Conservation (phyloP, 2,888 invertebrate species). For the Synanthedon andrenaeformis region DNA sequence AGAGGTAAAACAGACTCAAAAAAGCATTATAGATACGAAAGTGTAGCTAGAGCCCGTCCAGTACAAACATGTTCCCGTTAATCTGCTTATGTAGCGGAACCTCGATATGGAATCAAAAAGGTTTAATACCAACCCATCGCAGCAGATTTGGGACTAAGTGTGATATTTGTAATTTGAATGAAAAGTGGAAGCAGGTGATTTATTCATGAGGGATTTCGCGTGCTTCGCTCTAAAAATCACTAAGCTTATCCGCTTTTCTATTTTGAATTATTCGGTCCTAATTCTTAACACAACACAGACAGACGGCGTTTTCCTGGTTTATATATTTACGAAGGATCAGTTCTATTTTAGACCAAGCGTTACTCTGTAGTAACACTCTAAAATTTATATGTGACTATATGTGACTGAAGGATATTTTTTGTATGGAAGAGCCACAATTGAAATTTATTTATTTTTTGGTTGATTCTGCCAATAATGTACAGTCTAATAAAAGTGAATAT, state of each 20-base stretch:
- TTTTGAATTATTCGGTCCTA: not conserved
- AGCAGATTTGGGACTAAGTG: conserved; percentile 27
- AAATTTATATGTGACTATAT: too few relatives aligned
- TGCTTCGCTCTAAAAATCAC: conserved; percentile 15
- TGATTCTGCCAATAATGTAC: too few relatives aligned
- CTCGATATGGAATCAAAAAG: conserved; percentile 19
- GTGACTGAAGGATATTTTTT: too few relatives aligned
- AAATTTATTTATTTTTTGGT: too few relatives aligned
- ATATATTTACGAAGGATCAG: too few relatives aligned
- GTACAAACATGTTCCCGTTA: conserved; percentile 26
- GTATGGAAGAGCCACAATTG: too few relatives aligned
- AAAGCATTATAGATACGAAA: conserved; percentile 26
- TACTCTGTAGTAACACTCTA: too few relatives aligned
- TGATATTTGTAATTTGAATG: conserved; percentile 26
- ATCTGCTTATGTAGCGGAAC: conserved; percentile 27
- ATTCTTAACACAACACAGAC: not conserved
- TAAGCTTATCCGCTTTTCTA: conserved; percentile 13
- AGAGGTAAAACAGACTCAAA: conserved; percentile 28
- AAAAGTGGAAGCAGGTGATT: conserved; percentile 14
- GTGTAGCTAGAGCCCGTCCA: conserved; percentile 22
- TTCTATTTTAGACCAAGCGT: too few relatives aligned
- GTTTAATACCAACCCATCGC: conserved; percentile 17
- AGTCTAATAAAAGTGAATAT: too few relatives aligned
- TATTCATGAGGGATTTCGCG: conserved; percentile 23
- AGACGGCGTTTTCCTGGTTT: too few relatives aligned